These are phyloP conservation scores for Carcinoscorpius rotundicauda DNA, from an alignment of 1,140 invertebrate species.

Conservation along the genomic window DNA sequence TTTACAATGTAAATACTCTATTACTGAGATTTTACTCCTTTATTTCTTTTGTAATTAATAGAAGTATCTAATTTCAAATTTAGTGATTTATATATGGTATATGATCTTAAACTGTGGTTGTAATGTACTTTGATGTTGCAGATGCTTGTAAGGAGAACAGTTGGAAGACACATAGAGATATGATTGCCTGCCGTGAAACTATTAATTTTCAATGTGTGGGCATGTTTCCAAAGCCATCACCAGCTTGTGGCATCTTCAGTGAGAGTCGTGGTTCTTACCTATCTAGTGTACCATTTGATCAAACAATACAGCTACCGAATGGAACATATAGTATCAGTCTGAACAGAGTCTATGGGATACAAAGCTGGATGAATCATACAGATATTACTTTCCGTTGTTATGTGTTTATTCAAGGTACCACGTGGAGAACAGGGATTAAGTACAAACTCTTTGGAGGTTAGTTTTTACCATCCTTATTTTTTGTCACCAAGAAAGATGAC, in stretches of 20 bases:
- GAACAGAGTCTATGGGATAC: constrained; percentile 17
- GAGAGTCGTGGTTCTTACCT: constrained; percentile 15
- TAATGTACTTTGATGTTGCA: constrained; percentile 3
- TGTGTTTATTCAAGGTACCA: constrained; percentile 23
- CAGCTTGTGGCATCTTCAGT: constrained; percentile 26
- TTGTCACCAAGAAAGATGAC: no score
- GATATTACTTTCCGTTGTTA: constrained; percentile 25
- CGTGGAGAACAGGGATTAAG: constrained; percentile 22
- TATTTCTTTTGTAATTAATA: no score
- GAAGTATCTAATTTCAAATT: no score
- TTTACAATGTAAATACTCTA: no score
- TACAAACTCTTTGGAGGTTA: constrained; percentile 23
- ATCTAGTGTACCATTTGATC: constrained; percentile 23
- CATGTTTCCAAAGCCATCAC: constrained; percentile 25
- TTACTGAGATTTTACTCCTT: no score
- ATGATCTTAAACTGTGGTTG: no score
- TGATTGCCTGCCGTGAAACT: constrained; percentile 21
- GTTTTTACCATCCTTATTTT: neutral
- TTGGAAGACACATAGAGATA: constrained; percentile 21
- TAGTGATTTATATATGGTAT: no score
- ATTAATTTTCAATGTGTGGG: constrained; percentile 24
- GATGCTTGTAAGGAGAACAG: constrained; percentile 22
- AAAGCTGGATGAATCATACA: constrained; percentile 22
- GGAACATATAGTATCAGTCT: constrained; percentile 25
- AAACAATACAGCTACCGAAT: constrained; percentile 16